Base-by-base conservation (phyloP, 1,140 invertebrate species). In the Neuroterus valhalla region DNA sequence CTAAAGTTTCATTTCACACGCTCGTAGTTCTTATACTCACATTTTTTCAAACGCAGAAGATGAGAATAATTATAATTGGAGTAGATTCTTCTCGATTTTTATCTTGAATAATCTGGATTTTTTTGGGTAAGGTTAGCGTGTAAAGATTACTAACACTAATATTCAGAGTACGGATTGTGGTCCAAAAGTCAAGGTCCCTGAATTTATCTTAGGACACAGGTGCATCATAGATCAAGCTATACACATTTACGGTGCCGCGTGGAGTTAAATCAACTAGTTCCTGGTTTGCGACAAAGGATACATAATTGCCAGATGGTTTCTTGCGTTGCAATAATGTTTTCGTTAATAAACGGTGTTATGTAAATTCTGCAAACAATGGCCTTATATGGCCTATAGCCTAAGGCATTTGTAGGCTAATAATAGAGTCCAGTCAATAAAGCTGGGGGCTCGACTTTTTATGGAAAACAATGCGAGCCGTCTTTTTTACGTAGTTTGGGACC, bases 201-300 rank as follows among this genome's bases (percentile, higher is more conserved):
- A 81, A 81, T 79, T 76, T 79, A 78, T 78, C 80, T 81, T 81
- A 78, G 78, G 78, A 74, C 80, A 79, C 80, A 78, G 78, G 80
- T 79, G 78, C 78, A 71, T 68, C 78, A 81, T 81, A 81, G 78
- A 81, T 81, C 78, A 81, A 75, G 80, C 73, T 71, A 72, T 76
- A 68, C 78, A 77, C 76, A 62, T 81, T 81, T 77, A 71, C 78
- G 68, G 80, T 62, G 19, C 72, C 74, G 78, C 78, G 75, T 74
- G 70, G 74, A 81, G 79, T 79, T 78, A 78, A 79, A 81, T 77
- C 52, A 62, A 62, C 52, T 23, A 62, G 55, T 62, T 62, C 55
- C 26, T 62, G 55, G 55, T 62, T 31, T 62, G 55, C 23, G 55
- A 62, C 55, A 62, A 62, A 62, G 55, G 55, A 62, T 31, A 38